A percentile compares a stretch with the other conserved stretches of the same genome.
These are phyloP conservation scores for Tyto alba DNA, from an alignment of 2,113 vertebrate genomes.

Conservation along the genomic window DNA sequence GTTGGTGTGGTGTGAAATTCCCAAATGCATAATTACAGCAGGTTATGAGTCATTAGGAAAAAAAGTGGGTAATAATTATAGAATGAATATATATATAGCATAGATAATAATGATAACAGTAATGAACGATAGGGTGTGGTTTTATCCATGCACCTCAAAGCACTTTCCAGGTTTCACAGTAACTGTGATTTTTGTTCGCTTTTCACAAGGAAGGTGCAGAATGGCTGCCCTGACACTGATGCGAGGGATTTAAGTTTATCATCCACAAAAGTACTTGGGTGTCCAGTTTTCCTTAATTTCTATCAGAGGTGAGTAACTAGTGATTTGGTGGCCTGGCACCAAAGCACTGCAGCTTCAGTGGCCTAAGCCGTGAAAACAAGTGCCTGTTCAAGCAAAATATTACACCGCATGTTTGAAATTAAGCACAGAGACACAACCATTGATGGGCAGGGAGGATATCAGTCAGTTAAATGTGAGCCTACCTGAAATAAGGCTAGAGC, in stretches of 20 bases:
- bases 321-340: not conserved
- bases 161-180: not conserved
- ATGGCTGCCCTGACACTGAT: not conserved
- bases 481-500: not conserved
- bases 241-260: not conserved
- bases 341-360: not conserved
- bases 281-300: not conserved
- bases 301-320: not conserved
- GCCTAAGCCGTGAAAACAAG: not conserved
- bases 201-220: not conserved
- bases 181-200: not conserved
- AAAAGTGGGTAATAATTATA: not conserved
- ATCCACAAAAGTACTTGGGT: not conserved
- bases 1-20: constrained; percentile 26
- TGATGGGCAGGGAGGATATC: not conserved
- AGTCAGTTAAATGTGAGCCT: not conserved
- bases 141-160: not conserved
- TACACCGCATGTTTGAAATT: not conserved
- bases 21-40: not conserved
- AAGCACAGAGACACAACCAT: not conserved
- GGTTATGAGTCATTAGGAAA: not conserved
- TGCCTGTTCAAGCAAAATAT: not conserved
- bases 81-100: not conserved
- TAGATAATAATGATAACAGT: not conserved
- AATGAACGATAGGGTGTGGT: not conserved